These are phyloP conservation scores for Leptodactylus fallax DNA, from an alignment of 2,797 vertebrate genomes.

Conservation along the genomic window DNA sequence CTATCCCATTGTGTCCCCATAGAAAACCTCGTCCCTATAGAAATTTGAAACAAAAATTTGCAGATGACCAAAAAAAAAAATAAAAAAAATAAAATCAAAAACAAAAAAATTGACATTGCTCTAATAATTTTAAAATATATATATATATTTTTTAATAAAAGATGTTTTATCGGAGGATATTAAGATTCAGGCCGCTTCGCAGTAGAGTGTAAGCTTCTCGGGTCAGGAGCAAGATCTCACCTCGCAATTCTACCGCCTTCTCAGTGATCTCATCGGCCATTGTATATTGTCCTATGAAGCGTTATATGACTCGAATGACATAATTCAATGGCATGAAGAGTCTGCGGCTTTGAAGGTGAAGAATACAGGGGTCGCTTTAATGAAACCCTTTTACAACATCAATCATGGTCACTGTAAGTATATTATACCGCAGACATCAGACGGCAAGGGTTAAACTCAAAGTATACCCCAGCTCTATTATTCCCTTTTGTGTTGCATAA, in stretches of 20 bases:
- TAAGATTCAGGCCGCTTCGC: not conserved
- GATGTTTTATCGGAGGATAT: not conserved
- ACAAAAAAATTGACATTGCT: not conserved
- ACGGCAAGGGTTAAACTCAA: slow-evolving; percentile 21
- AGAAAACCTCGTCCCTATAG: slow-evolving; percentile 22
- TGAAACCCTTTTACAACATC: slow-evolving; percentile 36
- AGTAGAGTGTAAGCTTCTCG: slow-evolving; percentile 13
- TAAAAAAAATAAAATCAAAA: not conserved
- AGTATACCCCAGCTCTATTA: not conserved
- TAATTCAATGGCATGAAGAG: slow-evolving; percentile 3
- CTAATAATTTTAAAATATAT: not conserved
- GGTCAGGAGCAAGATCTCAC: slow-evolving; percentile 20
- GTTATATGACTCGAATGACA: slow-evolving; percentile 33
- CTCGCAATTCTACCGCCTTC: not conserved
- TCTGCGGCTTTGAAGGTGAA: slow-evolving; percentile 41
- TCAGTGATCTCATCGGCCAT: slow-evolving; percentile 18
- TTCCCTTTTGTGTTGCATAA: slow-evolving; percentile 27
- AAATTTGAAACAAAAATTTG: not conserved
- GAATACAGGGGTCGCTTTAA: not conserved
- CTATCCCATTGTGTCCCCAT: slow-evolving; percentile 26
- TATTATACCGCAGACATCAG: slow-evolving; percentile 19
- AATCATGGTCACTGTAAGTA: slow-evolving; percentile 34
- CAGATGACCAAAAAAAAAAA: no score
- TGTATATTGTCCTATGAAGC: not conserved
- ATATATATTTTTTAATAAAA: not conserved